Evolutionary conservation across 2,113 vertebrate genomes (phyloP).

Genomic region (Zapornia atra): DNA sequence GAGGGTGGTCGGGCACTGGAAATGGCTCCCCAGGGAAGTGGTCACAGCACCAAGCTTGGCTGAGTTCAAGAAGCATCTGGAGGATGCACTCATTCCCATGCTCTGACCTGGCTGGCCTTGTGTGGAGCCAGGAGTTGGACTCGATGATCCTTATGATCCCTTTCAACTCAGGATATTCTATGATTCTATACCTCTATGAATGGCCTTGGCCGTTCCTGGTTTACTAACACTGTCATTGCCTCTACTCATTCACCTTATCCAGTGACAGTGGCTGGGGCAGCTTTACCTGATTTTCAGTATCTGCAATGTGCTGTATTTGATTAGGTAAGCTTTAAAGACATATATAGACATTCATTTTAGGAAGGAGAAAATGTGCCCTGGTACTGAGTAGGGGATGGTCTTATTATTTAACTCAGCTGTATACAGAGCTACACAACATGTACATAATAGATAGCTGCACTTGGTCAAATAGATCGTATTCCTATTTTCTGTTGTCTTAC

Average conservation of each 20-base stretch:
- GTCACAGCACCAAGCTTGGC: too few species aligned
- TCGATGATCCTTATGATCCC: too few species aligned
- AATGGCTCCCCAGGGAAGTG: too few species aligned
- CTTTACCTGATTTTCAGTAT: not conserved
- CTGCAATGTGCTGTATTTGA: not conserved
- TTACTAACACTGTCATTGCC: not conserved
- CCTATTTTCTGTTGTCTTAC: not conserved
- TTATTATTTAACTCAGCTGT: not conserved
- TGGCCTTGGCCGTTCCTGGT: not conserved
- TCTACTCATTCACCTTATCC: not conserved
- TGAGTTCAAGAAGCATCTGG: too few species aligned
- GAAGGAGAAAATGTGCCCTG: not conserved
- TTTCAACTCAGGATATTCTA: too few species aligned
- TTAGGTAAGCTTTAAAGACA: not conserved
- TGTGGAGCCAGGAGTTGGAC: too few species aligned
- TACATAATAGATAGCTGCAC: not conserved
- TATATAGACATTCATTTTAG: not conserved
- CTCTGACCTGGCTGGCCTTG: too few species aligned
- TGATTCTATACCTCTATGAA: not conserved
- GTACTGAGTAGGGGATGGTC: not conserved
- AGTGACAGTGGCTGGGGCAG: not conserved
- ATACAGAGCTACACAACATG: not conserved
- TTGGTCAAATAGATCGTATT: not conserved
- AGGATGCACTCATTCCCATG: too few species aligned
- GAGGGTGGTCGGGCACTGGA: too few species aligned